These are phyloP conservation scores for Trichoplusia ni DNA, from an alignment of 1,140 invertebrate species.

Conservation along the genomic window DNA sequence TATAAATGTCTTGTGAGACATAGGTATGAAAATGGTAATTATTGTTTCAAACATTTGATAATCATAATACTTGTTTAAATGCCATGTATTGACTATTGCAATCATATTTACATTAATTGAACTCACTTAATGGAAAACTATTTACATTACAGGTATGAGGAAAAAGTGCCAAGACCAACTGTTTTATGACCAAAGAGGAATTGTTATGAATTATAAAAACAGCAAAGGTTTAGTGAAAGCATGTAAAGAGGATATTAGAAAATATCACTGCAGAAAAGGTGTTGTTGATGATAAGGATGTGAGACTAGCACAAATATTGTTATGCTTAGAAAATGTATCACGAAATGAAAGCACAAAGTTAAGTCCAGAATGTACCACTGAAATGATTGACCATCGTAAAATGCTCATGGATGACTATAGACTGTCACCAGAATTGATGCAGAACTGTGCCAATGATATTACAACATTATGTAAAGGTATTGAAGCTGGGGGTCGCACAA, in stretches of 20 bases:
- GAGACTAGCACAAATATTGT: constrained; percentile 93
- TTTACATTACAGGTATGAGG: constrained; percentile 80
- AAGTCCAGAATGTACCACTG: constrained; percentile 88
- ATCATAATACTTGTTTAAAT: no score
- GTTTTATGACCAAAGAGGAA: constrained; percentile 91
- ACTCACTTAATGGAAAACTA: no score
- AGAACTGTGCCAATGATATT: constrained; percentile 94
- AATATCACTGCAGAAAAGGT: constrained; percentile 88
- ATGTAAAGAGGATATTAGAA: constrained; percentile 95
- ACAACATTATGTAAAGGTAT: constrained; percentile 86
- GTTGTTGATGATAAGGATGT: constrained; percentile 91
- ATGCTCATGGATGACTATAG: constrained; percentile 96
- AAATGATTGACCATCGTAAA: constrained; percentile 95
- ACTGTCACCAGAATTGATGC: constrained; percentile 95
- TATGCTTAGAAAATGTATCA: constrained; percentile 94
- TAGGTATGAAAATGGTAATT: constrained; percentile 87
- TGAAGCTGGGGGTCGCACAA: constrained; percentile 92
- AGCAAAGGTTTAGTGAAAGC: constrained; percentile 93
- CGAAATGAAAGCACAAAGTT: constrained; percentile 88
- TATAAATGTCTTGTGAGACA: constrained; percentile 96
- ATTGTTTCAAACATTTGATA: constrained; percentile 2
- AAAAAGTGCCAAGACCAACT: constrained; percentile 92
- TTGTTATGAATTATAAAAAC: constrained; percentile 95
- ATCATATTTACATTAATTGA: not conserved
- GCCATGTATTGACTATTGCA: no score